A percentile compares a stretch with the other conserved stretches of the same genome.
These are phyloP conservation scores for Echeneis naucrates DNA, from an alignment of 2,797 vertebrate genomes.

Conservation along the genomic window DNA sequence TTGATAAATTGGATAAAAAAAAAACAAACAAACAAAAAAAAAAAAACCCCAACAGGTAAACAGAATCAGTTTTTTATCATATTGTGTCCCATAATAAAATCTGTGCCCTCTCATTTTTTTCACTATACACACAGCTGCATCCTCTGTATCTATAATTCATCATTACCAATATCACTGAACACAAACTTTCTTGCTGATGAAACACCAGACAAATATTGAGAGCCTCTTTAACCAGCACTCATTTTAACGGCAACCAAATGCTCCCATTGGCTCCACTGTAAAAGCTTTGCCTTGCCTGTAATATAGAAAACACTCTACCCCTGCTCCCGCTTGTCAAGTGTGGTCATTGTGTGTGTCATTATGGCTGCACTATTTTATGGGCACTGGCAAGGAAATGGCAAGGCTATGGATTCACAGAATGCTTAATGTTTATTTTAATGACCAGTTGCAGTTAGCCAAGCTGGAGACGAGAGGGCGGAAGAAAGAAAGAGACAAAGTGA, in stretches of 20 bases:
- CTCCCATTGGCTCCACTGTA: conserved; percentile 54
- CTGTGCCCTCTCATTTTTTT: conserved; percentile 11
- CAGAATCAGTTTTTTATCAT: conserved; percentile 4
- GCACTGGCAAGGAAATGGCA: conserved; percentile 63
- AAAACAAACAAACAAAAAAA: too few species aligned
- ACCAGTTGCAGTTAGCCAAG: conserved; percentile 67
- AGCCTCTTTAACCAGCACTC: conserved; percentile 47
- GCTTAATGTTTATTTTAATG: conserved; percentile 80
- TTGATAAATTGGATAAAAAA: too few species aligned
- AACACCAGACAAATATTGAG: conserved; percentile 44
- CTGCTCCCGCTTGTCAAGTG: conserved; percentile 68
- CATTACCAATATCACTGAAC: conserved; percentile 27
- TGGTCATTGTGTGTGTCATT: conserved; percentile 70
- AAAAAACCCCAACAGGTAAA: not conserved
- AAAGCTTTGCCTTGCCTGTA: conserved; percentile 70
- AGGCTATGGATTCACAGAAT: conserved; percentile 70
- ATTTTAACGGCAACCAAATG: conserved; percentile 49
- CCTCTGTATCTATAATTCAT: conserved; percentile 15
- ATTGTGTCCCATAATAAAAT: conserved; percentile 4
- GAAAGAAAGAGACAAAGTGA: conserved; percentile 51
- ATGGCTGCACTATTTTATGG: conserved; percentile 68
- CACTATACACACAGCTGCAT: conserved; percentile 27
- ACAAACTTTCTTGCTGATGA: conserved; percentile 45
- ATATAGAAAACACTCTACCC: conserved; percentile 54
- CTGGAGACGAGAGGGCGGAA: conserved; percentile 46